Conservation (phyloP, 2,888 invertebrate species). For the Anagyrus pseudococci region DNA sequence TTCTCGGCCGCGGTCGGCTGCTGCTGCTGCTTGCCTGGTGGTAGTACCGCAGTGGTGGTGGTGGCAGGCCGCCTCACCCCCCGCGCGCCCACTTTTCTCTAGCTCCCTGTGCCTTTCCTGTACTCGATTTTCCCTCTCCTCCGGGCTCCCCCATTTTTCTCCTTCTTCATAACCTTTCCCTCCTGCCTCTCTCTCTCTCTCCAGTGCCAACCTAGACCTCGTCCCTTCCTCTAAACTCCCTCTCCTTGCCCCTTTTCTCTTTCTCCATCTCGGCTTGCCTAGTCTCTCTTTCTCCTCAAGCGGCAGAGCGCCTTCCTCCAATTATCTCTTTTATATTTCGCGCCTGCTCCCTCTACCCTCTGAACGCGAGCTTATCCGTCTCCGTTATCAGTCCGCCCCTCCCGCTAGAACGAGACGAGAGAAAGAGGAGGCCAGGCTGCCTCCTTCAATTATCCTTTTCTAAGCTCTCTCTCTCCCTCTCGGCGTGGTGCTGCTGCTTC, state of each 20-base stretch:
- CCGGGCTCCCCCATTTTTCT: slow-evolving; percentile 25
- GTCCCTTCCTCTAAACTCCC: no score
- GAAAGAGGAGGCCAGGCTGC: no score
- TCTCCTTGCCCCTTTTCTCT: no score
- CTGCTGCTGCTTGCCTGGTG: slow-evolving; percentile 19
- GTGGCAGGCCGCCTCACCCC: slow-evolving; percentile 34
- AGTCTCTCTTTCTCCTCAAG: slow-evolving; percentile 18
- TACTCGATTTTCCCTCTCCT: slow-evolving; percentile 19
- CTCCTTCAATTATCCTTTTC: slow-evolving; percentile 38
- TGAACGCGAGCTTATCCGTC: slow-evolving; percentile 15
- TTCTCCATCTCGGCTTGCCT: no score
- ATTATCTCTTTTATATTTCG: slow-evolving; percentile 39
- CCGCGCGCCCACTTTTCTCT: slow-evolving; percentile 19
- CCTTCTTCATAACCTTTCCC: slow-evolving; percentile 32
- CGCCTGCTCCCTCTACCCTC: slow-evolving; percentile 36
- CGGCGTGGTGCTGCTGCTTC: no score
- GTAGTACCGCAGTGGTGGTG: slow-evolving; percentile 15
- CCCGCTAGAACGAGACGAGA: no score
- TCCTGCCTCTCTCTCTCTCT: slow-evolving; percentile 5
- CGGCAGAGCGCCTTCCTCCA: slow-evolving; percentile 24
- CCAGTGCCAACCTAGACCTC: no score
- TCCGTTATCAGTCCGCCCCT: slow-evolving; percentile 34
- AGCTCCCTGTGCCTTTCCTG: slow-evolving; percentile 3
- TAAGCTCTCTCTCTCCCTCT: slow-evolving; percentile 37
- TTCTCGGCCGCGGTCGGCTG: slow-evolving; percentile 29